phyloP scores from a whole-genome alignment of 2,797 vertebrate species.

The Sebastes kiyomatsui region DNA sequence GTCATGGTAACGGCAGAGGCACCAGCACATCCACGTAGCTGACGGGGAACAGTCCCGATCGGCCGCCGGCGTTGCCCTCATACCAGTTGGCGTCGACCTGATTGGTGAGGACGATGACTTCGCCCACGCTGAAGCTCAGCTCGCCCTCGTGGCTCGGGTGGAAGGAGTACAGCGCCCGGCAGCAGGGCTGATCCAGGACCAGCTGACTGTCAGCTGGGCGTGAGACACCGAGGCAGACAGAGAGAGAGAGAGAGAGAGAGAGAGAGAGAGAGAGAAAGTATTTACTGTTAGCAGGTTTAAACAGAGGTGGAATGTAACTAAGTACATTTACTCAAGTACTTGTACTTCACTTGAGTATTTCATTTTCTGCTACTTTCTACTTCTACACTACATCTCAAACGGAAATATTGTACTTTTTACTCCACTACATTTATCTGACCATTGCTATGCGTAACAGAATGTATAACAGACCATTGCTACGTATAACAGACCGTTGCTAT shows the following conservation, averaged over 20 bases:
- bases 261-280: too few species aligned
- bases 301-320: too few species aligned
- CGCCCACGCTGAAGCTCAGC: constrained; percentile 90
- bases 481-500: too few species aligned
- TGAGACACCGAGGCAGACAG: not conserved
- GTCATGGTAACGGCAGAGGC: constrained; percentile 86
- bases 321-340: too few species aligned
- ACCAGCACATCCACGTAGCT: constrained; percentile 92
- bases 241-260: not conserved
- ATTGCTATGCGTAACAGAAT: too few species aligned
- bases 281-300: too few species aligned
- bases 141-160: constrained; percentile 88
- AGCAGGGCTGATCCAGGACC: constrained; percentile 89
- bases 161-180: constrained; percentile 90
- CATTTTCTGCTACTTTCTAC: too few species aligned
- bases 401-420: too few species aligned
- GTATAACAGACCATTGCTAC: accelerated
- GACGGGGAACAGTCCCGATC: constrained; percentile 90
- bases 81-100: constrained; percentile 93
- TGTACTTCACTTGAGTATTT: too few species aligned
- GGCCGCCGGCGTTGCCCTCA: constrained; percentile 82
- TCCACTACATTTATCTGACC: too few species aligned
- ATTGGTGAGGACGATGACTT: constrained; percentile 89
- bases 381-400: too few species aligned
- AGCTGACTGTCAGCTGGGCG: constrained; percentile 72